Percentiles rank a stretch among this genome's conserved stretches.
Conservation (phyloP, 2,888 invertebrate genomes). For the Lasius platythorax region DNA sequence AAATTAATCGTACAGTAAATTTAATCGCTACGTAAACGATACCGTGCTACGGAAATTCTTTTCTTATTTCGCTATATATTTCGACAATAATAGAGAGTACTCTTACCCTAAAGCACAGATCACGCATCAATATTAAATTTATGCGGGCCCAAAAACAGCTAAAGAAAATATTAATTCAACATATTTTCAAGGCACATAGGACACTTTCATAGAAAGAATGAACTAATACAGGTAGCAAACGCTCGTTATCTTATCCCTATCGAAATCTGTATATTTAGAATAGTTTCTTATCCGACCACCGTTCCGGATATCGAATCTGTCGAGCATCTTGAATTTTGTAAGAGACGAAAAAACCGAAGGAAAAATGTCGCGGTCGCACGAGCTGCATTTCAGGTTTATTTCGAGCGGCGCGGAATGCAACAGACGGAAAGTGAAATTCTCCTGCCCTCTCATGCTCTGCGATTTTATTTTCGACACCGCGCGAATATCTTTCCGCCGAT, state of each 20-base stretch:
- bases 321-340: background rate
- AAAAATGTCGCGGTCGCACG: background rate
- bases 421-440: slow-evolving; percentile 28
- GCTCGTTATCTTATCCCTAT: slow-evolving; percentile 11
- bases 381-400: slow-evolving; percentile 51
- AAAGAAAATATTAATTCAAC: slow-evolving; percentile 18
- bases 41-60: slow-evolving; percentile 8
- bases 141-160: background rate
- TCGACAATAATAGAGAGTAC: slow-evolving; percentile 29
- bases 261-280: background rate
- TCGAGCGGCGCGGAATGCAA: slow-evolving; percentile 42
- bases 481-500: slow-evolving; percentile 36
- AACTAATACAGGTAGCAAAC: background rate
- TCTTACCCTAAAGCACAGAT: slow-evolving; percentile 68
- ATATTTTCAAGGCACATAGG: background rate
- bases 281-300: background rate
- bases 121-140: slow-evolving; percentile 51
- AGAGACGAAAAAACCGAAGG: slow-evolving; percentile 10
- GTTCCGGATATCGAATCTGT: background rate
- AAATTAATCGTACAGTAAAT: slow-evolving; percentile 18
- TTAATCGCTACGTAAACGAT: slow-evolving; percentile 10
- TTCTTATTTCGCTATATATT: slow-evolving; percentile 12
- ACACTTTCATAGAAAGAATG: background rate
- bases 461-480: slow-evolving; percentile 54
- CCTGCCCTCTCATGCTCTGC: slow-evolving; percentile 1